Base-by-base conservation (phyloP, 2,888 invertebrate genomes). In the Tenthredo scrophulariae region DNA sequence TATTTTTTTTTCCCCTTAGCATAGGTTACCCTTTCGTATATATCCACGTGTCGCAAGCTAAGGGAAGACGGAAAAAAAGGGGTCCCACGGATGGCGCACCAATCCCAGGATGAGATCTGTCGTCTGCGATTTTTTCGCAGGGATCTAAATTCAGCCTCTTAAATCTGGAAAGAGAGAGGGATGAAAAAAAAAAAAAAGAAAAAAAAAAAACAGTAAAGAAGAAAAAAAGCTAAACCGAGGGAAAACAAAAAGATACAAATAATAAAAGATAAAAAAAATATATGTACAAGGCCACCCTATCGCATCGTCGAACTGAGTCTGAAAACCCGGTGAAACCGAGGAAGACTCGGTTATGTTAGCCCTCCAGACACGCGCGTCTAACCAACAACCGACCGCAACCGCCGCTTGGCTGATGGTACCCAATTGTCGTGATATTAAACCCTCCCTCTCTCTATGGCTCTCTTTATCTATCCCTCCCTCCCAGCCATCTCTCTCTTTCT, bases 371-470 rank as follows among this genome's bases (percentile, higher is more conserved):
- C 72, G 72, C 72, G 72, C 40, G 18, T 43, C 43, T 77, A 54
- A 54, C 75, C 75, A 50, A 46, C 50, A 50, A 50, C 75, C 54
- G 50, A 77, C 50, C 77, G 5, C 50, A 50, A 77, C 77, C 50
- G 80, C 77, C 18, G 80, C 40, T 62, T 65, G 37, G 37, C 80
- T 65, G 80, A 80, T 80, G 80, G 80, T 80, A 37, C 65, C 62
- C 80, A 65, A 65, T 80, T 80, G 80, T 62, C 80, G 58, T 54
- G 80, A 80, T 62, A 80, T 80, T 65, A 80, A 80, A 58, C 80
- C 26, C 80, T 62, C 80, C 58, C 13, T 15, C 37, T 50, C 50
- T 50, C 50, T 50, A 37, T 22, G 5, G n/a, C 43, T 37, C 43
- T 18, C 43, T 18, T 18, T 50, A 5, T 50, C 50, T 5, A 18